phyloP scores from a whole-genome alignment of 2,888 invertebrate species.

The Phyllotreta cruciferae region DNA sequence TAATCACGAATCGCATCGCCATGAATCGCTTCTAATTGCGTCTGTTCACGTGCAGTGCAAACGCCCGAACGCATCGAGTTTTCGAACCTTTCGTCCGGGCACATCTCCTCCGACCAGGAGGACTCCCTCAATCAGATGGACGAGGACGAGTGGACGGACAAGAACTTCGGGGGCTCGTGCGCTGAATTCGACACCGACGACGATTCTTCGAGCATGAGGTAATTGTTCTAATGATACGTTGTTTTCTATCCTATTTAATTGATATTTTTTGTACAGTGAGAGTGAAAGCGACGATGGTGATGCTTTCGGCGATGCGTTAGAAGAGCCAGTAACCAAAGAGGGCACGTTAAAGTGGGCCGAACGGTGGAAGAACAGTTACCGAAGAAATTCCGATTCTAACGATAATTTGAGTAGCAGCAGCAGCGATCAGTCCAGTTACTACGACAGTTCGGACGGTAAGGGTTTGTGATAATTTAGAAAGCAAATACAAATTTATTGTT shows the following conservation, averaged over 20 bases:
- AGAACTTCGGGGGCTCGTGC: conserved; percentile 85
- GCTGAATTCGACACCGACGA: conserved; percentile 69
- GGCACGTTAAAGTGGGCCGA: conserved; percentile 74
- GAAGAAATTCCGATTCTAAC: conserved; percentile 55
- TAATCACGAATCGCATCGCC: conserved; percentile 1
- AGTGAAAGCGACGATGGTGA: conserved; percentile 70
- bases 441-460: conserved; percentile 62
- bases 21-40: background rate
- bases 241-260: background rate
- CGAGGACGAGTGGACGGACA: conserved; percentile 95
- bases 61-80: conserved; percentile 84
- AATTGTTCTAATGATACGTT: conserved; percentile 12
- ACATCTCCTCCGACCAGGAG: conserved; percentile 67
- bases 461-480: conserved; percentile 18
- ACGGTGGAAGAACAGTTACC: conserved; percentile 69
- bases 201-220: conserved; percentile 66
- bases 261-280: conserved; percentile 58
- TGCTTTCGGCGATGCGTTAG: conserved; percentile 73
- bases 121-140: conserved; percentile 81
- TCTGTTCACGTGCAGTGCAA: conserved; percentile 58
- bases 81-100: conserved; percentile 70
- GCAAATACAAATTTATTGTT: background rate
- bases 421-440: conserved; percentile 60
- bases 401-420: conserved; percentile 54
- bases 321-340: conserved; percentile 69